phyloP scores from a whole-genome alignment of 2,888 invertebrate genomes.

The Troides oblongomaculatus region DNA sequence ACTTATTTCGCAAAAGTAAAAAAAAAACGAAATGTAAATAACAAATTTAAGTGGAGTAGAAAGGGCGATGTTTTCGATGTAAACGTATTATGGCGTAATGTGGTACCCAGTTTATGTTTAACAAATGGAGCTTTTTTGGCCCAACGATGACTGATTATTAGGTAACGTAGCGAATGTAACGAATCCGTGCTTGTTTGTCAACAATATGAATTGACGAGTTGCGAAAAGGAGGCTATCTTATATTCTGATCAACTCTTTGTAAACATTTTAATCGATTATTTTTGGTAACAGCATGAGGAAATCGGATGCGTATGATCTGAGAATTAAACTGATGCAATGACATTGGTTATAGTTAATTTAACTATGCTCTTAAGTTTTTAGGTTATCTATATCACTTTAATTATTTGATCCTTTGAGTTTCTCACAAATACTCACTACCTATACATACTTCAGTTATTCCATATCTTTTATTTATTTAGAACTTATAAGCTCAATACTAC shows the following conservation, averaged over 20 bases:
- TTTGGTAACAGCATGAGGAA: background rate
- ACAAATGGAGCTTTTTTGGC: constrained; percentile 2
- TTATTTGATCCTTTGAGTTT: too few species aligned
- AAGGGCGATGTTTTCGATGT: constrained; percentile 9
- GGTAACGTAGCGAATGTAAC: constrained; percentile 12
- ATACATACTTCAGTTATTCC: too few species aligned
- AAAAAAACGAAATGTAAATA: background rate
- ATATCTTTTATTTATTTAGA: too few species aligned
- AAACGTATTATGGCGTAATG: constrained; percentile 12
- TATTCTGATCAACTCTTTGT: constrained; percentile 1
- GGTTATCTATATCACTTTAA: too few species aligned
- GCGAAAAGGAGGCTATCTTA: constrained; percentile 1
- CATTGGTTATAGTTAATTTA: too few species aligned
- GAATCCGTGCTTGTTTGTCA: constrained; percentile 25
- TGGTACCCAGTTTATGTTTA: background rate
- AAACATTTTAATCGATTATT: constrained; percentile 1
- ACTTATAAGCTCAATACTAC: too few species aligned
- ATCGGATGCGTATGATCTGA: too few species aligned
- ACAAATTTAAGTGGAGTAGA: constrained; percentile 10
- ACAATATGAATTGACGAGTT: constrained; percentile 7
- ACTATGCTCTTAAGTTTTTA: too few species aligned
- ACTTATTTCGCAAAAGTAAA: background rate
- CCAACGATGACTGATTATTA: constrained; percentile 11
- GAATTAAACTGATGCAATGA: too few species aligned
- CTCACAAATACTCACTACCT: too few species aligned